Evolutionary conservation across 2,888 invertebrate species (phyloP), one percentile per base, ranked within the genome.

Genomic region (Lypha dubia): DNA sequence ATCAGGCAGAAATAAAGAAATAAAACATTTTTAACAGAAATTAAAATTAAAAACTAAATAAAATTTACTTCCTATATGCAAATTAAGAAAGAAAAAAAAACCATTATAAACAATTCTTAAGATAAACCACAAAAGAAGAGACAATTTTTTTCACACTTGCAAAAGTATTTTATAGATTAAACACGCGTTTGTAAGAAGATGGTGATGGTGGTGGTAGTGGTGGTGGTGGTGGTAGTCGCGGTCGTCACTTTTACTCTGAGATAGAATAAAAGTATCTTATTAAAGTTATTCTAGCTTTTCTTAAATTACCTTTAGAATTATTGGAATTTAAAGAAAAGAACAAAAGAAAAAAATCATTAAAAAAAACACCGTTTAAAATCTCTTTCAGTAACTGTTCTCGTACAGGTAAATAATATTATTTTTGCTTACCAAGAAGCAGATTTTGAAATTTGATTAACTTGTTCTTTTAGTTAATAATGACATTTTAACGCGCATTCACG

Each of bases 401-500:
- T 41, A 11, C 28, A 9, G 46, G 46, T 41, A 60, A 44, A 70
- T 28, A 62, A n/a, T n/a, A n/a, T n/a, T n/a, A n/a, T n/a, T 70
- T 62, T 2, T 15, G 15, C n/a, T 22, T 49, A 79, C n/a, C 35
- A 28, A 20, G 20, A 51, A 53, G 67, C 76, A 67, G 82, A 86
- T 86, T 77, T 81, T 70, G 70, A 80, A 83, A 79, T 81, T 77
- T 80, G 85, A 86, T 81, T 83, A 75, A 71, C 56, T 76, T 67
- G 15, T 56, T 49, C 58, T 84, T 73, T 35, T 46, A 79, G 79
- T 79, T 62, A 44, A 51, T 81, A 74, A 53, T 79, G 56, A 71
- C 38, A 81, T 73, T 83, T 81, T 71, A 51, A 79, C 62, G 75
- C 76, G 83, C 74, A 74, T 77, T 81, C 81, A 80, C 84, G 81